Evolutionary conservation across 1,140 invertebrate species (phyloP), one percentile per base, ranked within the genome.

Genomic region (Drosophila kikkawai): DNA sequence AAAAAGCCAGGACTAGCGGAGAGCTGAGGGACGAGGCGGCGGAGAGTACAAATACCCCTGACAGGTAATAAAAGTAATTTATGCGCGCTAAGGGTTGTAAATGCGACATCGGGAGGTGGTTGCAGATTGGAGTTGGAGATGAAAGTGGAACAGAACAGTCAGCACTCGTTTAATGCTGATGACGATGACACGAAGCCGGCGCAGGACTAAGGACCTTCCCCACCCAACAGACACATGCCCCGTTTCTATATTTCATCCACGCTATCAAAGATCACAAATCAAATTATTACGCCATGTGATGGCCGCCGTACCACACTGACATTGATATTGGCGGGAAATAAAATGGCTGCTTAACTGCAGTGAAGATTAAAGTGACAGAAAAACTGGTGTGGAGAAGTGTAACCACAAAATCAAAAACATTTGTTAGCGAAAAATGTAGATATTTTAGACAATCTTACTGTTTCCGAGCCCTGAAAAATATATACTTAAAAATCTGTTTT

Each of bases 21-120:
- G 37, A 17, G 56, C 19, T 41, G 57, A 19, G 51, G 32, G 32
- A 15, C 47, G 19, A 17, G 56, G 51, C 63, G 59, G 63, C 48
- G 55, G 47, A 39, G 59, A 78, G 73, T 68, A 70, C 75, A 90
- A 88, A 90, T 90, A 90, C 91, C 91, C 86, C 79, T 91, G 90
- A 91, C 90, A 91, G 90, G 90, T 91, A 91, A 91, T 91, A 91
- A 91, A 91, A 91, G 84, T 91, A 86, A 91, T 91, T 91, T 91
- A 91, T 91, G 90, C 82, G 70, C 66, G 85, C 82, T 77, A 86
- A 91, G 90, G 90, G 90, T 91, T 91, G 88, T 82, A 79, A 84
- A 83, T 69, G 84, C 84, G 76, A 82, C 69, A 77, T 63, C 73
- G 57, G 77, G 66, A 82, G 71, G 69, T 65, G 67, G 55, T 42